These are phyloP conservation scores for Argyresthia albistria DNA, from an alignment of 2,888 invertebrate species.

Conservation along the genomic window DNA sequence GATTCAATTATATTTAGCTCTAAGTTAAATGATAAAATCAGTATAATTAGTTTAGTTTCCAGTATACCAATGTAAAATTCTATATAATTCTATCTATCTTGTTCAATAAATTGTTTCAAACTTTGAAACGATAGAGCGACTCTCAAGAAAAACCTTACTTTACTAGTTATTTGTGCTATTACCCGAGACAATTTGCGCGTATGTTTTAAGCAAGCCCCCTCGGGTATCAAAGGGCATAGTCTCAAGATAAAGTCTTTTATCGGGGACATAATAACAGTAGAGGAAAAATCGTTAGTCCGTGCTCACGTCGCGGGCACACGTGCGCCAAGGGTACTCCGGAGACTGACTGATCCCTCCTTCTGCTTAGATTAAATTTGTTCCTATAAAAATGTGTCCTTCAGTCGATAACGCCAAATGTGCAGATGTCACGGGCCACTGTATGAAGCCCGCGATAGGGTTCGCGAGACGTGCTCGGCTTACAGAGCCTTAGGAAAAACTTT, in stretches of 20 bases:
- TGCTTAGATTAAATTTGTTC: constrained; percentile 68
- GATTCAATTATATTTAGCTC: no score
- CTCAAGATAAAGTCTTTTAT: constrained; percentile 47
- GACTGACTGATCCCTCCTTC: constrained; percentile 64
- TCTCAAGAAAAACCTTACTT: background rate
- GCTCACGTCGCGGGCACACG: constrained; percentile 49
- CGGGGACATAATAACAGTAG: constrained; percentile 49
- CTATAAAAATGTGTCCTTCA: constrained; percentile 59
- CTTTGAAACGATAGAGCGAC: no score
- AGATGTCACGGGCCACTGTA: constrained; percentile 54
- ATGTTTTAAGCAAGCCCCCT: no score
- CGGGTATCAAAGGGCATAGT: constrained; percentile 18
- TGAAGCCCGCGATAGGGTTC: constrained; percentile 54
- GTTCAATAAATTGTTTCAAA: no score
- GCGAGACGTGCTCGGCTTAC: constrained; percentile 50
- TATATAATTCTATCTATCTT: no score
- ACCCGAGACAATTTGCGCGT: no score
- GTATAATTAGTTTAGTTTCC: no score
- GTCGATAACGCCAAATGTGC: constrained; percentile 63
- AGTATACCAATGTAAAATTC: no score
- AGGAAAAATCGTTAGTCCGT: constrained; percentile 49
- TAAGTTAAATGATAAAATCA: no score
- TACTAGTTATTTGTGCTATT: no score
- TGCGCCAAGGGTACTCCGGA: constrained; percentile 52
- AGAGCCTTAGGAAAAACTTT: constrained; percentile 12